phyloP scores from a whole-genome alignment of 2,113 vertebrate genomes.

The Vireo altiloquus region DNA sequence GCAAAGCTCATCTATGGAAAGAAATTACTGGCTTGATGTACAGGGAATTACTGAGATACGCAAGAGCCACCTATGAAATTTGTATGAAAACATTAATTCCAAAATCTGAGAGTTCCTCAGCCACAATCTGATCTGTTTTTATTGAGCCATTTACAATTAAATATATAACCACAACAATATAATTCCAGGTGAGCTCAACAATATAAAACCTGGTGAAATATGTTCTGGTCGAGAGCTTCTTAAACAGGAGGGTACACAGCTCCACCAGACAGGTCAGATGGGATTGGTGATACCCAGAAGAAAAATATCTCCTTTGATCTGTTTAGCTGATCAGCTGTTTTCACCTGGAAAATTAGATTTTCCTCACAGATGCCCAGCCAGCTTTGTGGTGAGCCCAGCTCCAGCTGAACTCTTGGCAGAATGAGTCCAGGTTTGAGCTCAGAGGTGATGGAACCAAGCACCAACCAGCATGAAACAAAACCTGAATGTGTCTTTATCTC shows the following conservation, averaged over 20 bases:
- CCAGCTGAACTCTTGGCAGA: neutral
- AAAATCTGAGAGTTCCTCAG: neutral
- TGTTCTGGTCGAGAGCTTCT: neutral
- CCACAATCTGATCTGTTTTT: neutral
- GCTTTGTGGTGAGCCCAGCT: neutral
- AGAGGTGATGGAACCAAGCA: neutral
- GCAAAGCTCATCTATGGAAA: neutral
- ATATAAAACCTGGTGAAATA: neutral
- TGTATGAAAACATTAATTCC: neutral
- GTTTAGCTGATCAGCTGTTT: neutral
- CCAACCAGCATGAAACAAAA: neutral
- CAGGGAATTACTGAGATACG: neutral
- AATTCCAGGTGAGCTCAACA: neutral
- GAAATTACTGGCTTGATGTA: neutral
- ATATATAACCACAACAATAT: fast-evolving
- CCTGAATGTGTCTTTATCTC: neutral
- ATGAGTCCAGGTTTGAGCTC: neutral
- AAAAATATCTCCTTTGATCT: neutral
- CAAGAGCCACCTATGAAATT: neutral
- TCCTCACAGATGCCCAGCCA: neutral
- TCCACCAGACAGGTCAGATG: neutral
- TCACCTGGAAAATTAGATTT: neutral
- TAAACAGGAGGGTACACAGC: neutral
- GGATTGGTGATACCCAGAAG: neutral
- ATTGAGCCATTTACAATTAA: neutral